Percentiles rank a stretch among this genome's conserved stretches.
phyloP scores from a whole-genome alignment of 2,888 invertebrate species.

The Nephrotoma flavescens region DNA sequence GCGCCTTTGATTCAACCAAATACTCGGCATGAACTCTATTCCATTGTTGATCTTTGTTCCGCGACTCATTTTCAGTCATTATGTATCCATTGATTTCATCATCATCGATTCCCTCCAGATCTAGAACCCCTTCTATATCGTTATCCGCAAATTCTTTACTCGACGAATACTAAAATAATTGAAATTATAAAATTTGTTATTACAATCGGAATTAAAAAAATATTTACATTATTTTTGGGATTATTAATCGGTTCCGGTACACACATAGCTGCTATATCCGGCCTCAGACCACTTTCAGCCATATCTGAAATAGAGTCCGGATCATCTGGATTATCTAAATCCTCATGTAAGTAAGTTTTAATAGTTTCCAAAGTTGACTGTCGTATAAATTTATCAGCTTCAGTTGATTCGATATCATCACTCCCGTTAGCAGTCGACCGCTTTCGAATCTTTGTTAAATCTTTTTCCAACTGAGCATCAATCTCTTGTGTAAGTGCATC shows the following conservation, averaged over 20 bases:
- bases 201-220: not conserved
- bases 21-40: constrained; percentile 75
- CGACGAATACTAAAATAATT: not conserved
- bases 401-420: constrained; percentile 26
- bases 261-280: constrained; percentile 66
- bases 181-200: not conserved
- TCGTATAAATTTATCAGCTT: constrained; percentile 32
- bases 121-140: constrained; percentile 36
- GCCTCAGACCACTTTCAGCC: constrained; percentile 36
- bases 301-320: constrained; percentile 9
- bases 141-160: constrained; percentile 15
- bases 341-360: constrained; percentile 26
- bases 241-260: constrained; percentile 38
- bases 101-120: constrained; percentile 69
- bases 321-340: constrained; percentile 11
- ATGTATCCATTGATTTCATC: constrained; percentile 80
- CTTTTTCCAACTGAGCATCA: constrained; percentile 62
- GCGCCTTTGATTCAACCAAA: constrained; percentile 70
- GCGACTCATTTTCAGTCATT: constrained; percentile 63
- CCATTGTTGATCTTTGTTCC: constrained; percentile 75
- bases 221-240: not conserved
- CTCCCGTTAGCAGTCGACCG: constrained; percentile 14
- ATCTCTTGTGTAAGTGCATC: constrained; percentile 74
- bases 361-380: constrained; percentile 35
- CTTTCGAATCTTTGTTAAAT: constrained; percentile 35